A percentile compares a stretch with the other conserved stretches of the same genome.
These are phyloP conservation scores for Synaphobranchus kaupii DNA, from an alignment of 2,797 vertebrate species.

Conservation along the genomic window DNA sequence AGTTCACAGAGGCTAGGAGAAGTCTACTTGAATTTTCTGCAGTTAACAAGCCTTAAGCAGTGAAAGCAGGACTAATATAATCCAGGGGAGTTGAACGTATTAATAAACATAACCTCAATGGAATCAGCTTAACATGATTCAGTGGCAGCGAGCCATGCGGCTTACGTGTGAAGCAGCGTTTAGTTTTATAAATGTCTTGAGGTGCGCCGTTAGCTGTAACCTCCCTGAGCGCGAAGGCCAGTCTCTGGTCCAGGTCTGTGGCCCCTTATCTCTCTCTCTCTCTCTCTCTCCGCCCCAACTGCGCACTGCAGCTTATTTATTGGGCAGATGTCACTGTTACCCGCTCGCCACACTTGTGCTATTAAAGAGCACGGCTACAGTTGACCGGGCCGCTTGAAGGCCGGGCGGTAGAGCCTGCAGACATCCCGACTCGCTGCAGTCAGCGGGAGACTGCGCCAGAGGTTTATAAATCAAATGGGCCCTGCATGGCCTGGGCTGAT, in stretches of 20 bases:
- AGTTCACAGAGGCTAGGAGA: not conserved
- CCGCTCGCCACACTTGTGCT: conserved; percentile 58
- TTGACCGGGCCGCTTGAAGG: not conserved
- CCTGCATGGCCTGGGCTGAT: conserved; percentile 53
- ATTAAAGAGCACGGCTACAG: conserved; percentile 63
- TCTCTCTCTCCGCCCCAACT: conserved; percentile 47
- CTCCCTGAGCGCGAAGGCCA: conserved; percentile 8
- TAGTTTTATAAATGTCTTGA: not conserved
- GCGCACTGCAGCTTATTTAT: conserved; percentile 61
- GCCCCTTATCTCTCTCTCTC: conserved; percentile 23
- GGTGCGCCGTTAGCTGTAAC: conserved; percentile 4
- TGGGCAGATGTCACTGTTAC: conserved; percentile 47
- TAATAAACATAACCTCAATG: conserved; percentile 32
- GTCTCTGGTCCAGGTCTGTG: not conserved
- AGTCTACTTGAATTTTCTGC: not conserved
- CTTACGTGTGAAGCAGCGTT: not conserved
- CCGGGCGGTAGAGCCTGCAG: not conserved
- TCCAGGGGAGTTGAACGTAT: conserved; percentile 60
- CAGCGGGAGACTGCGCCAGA: conserved; percentile 47
- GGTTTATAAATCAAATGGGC: conserved; percentile 70
- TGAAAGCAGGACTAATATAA: conserved; percentile 27
- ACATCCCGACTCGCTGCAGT: not conserved
- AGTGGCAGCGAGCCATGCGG: not conserved
- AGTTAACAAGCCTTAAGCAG: not conserved
- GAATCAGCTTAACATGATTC: conserved; percentile 3